Evolutionary conservation across 2,797 vertebrate species (phyloP), one percentile per base, ranked within the genome.

Genomic region (Acipenser oxyrinchus): DNA sequence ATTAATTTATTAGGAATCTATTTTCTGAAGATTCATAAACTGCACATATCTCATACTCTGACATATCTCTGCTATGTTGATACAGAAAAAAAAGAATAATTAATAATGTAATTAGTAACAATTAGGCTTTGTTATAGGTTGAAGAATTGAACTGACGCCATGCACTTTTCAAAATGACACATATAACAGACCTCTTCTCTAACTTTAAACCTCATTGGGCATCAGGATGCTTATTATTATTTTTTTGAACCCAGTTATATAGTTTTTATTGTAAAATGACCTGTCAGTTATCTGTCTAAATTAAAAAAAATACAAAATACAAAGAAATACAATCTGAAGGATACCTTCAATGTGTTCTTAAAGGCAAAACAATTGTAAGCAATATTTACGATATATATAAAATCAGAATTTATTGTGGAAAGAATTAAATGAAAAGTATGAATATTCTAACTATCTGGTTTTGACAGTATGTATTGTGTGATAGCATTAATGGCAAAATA

Each of bases 1-100:
- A 91, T 92, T 91, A 91, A 92, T 92, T 91, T 91, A 92, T 92
- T 89, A 91, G 87, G 86, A 88, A 89, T 90, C 90, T 90, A 90
- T 90, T 91, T 92, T 92, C 84, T 82, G 86, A 90, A 87, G 90
- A 89, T 89, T 92, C 90, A 92, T 91, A 92, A 91, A 89, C 87
- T 81, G 70, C 75, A 70, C 82, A 85, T 83, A 86, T 86, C 86
- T 89, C 83, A 87, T 89, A 85, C 88, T 88, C 85, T 79, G 85
- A 85, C 87, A 87, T 74, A 82, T 83, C 85, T 82, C 83, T 81
- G 78, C 88, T 88, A 90, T 91, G 90, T 87, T 90, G 91, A 91
- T 92, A 83, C 77, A 64, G 71, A 68, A 4, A 4, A 73, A 67
- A 77, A 68, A 69, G 88, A 92, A 92, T 92, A 89, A 91, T 90